Evolutionary conservation across 1,140 invertebrate genomes (phyloP), one percentile per base, ranked within the genome.

Genomic region (Drosophila sturtevanti): DNA sequence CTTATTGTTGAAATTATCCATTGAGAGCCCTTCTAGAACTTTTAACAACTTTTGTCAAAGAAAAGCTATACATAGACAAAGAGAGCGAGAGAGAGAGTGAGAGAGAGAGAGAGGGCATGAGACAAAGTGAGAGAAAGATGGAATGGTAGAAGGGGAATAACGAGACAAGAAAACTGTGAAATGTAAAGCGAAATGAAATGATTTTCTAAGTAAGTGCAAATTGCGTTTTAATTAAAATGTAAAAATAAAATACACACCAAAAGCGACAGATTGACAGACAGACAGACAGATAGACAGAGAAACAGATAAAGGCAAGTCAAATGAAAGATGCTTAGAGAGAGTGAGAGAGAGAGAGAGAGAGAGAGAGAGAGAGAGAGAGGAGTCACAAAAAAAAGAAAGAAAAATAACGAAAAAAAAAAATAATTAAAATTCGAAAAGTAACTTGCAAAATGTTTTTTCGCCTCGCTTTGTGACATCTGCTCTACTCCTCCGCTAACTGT

Each of bases 171-270:
- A 63, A 70, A 66, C 68, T 48, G 16, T 16, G 51, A 80, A 85
- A 81, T 67, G 76, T 72, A 67, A 85, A 68, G 44, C 79, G 68
- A 81, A 86, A 77, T 68, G 67, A 77, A 74, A 86, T 89, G 79
- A 86, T 86, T 87, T 79, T 79, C 82, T 86, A 86, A 86, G 82
- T 86, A 86, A 86, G 82, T 86, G 82, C 75, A 86, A 86, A 86
- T 87, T 86, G 82, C 72, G 82, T 87, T 86, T 86, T 87, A 86
- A 86, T 87, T 86, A 86, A 86, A 86, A 86, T 86, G 82, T 89
- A 78, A 86, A 86, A 86, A 87, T 82, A 87, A 87, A 87, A 74
- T 75, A 76, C 71, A 81, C 66, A 85, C 54, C 37, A 12, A 52
- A 22, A n/a, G 31, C 65, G 56, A 14, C 18, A 34, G 31, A 61